A percentile compares a stretch with the other conserved stretches of the same genome.
These are phyloP conservation scores for Onychostruthus taczanowskii DNA, from an alignment of 2,113 vertebrate species.

Conservation along the genomic window DNA sequence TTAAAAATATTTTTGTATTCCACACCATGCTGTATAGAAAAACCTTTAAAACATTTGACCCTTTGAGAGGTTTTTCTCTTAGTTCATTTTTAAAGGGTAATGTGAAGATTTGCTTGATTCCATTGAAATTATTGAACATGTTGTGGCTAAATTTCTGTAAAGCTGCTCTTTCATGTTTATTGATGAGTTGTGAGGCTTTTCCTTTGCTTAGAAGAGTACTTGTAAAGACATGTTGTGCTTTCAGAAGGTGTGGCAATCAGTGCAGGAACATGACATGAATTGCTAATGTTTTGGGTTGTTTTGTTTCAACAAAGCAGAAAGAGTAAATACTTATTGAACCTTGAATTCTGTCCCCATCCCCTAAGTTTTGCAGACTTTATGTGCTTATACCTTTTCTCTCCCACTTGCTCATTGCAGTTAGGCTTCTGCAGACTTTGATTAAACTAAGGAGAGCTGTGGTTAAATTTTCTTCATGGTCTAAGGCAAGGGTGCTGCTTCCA, in stretches of 20 bases:
- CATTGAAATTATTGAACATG: not conserved
- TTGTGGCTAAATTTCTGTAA: not conserved
- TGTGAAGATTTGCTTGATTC: not conserved
- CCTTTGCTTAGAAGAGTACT: slow-evolving; percentile 39
- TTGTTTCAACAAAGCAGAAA: not conserved
- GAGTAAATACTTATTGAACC: not conserved
- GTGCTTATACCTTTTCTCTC: not conserved
- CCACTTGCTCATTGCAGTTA: not conserved
- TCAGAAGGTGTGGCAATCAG: slow-evolving; percentile 19
- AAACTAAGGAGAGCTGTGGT: not conserved
- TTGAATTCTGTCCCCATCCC: not conserved
- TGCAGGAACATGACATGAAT: slow-evolving; percentile 5
- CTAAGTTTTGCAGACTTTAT: not conserved
- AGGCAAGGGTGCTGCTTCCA: not conserved
- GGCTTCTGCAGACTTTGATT: not conserved
- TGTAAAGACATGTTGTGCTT: not conserved
- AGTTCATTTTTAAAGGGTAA: not conserved
- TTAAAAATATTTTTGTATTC: not conserved
- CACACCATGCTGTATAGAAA: not conserved
- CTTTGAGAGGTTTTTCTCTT: not conserved
- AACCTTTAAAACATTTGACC: not conserved
- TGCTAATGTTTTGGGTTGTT: slow-evolving; percentile 15
- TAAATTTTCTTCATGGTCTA: not conserved
- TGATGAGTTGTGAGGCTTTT: slow-evolving; percentile 30
- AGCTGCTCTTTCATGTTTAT: not conserved